Evolutionary conservation across 2,113 vertebrate species (phyloP).

Genomic region (Eubucco bourcierii): DNA sequence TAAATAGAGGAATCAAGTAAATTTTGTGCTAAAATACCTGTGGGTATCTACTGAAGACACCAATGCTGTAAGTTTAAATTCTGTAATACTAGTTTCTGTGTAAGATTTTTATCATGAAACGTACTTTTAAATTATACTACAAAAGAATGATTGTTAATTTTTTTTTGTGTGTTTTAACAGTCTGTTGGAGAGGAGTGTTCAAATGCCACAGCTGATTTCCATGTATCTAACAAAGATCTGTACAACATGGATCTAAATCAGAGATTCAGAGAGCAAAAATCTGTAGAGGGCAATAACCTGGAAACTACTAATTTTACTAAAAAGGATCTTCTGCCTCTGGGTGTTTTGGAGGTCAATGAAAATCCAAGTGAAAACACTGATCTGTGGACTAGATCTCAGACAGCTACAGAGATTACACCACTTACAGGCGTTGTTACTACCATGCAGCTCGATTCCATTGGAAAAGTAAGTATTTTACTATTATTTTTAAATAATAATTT

Average conservation of each 20-base stretch:
- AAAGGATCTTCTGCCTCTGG: conserved; percentile 25
- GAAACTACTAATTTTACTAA: conserved; percentile 11
- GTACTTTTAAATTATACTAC: neutral
- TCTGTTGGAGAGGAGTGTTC: conserved; percentile 69
- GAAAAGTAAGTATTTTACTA: conserved; percentile 46
- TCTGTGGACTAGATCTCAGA: conserved; percentile 43
- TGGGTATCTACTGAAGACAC: neutral
- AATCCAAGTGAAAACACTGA: conserved; percentile 34
- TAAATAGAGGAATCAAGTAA: neutral
- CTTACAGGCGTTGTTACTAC: conserved; percentile 13
- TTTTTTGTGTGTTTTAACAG: conserved; percentile 66
- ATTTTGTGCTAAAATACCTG: neutral
- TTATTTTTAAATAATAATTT: neutral
- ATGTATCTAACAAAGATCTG: conserved; percentile 52
- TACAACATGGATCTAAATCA: conserved; percentile 60
- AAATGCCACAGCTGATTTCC: conserved; percentile 41
- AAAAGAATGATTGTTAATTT: neutral
- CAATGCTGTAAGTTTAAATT: neutral
- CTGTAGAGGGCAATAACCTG: neutral
- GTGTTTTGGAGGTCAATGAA: conserved; percentile 29
- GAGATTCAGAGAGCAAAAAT: conserved; percentile 10
- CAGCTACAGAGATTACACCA: neutral
- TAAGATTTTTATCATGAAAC: too few species aligned
- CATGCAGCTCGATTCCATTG: neutral
- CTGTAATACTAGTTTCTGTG: neutral